Base-by-base conservation (phyloP, 2,797 vertebrate species). In the Apogon talboti region DNA sequence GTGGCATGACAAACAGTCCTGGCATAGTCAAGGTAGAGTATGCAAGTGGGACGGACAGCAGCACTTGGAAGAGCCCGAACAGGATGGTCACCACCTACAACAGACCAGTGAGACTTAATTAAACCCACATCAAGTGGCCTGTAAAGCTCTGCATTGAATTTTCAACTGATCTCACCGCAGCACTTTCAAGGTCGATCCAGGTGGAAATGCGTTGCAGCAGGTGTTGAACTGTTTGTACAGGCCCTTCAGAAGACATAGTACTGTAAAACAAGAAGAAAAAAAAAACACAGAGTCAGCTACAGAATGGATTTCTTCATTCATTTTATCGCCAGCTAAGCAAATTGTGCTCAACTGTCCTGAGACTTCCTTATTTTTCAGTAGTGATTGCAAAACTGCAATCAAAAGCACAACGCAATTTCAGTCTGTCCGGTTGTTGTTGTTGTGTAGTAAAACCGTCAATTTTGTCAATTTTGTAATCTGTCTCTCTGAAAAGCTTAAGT, bases 81-180 rank as follows among this genome's bases (percentile, higher is more conserved):
- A 93, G 73, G 75, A 94, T 87, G 49, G 86, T 78, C 63, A 88
- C 71, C 71, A 93, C 87, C 93, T 94, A 45, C 12, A 78, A 38
- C 54, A 1, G 15, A 79, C 16, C 49, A 24, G 28, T 1, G 4
- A 43, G 5, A 15, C 14, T 42, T 42, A 13, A 43, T 43, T 13
- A 14, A 43, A 43, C 6, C 13, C 41, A 43, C 1, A 43, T 43
- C 6, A 43, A 14, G 5, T 43, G 41, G n/a, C 0, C 41, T 43
- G 41, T 4, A 43, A 6, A 12, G 40, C 11, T 66, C 35, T 2
- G 6, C 13, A 15, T 15, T 30, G 12, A 51, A 9, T 12, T 7
- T 6, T 13, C 35, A 49, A 13, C 38, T 30, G 16, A 42, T 62
- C 91, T 92, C 59, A 93, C 93, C 59, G 86, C 93, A 42, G 88